These are phyloP conservation scores for Serripes groenlandicus DNA, from an alignment of 2,888 invertebrate genomes.

Conservation along the genomic window DNA sequence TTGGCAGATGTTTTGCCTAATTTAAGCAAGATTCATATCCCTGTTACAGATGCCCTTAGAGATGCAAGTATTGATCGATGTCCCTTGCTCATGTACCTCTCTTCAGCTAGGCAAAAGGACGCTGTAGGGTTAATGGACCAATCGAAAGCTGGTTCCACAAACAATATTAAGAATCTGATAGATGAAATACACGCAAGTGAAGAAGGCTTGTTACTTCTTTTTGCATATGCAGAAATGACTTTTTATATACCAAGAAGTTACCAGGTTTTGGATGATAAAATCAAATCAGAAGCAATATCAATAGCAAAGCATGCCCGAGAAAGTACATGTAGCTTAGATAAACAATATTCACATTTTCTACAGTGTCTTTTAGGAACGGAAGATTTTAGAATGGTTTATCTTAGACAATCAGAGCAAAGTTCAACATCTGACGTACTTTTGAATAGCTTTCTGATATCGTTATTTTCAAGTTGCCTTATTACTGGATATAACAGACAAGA, in stretches of 20 bases:
- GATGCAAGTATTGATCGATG: constrained; percentile 18
- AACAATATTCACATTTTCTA: constrained; percentile 5
- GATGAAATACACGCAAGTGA: not conserved
- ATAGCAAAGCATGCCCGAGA: constrained; percentile 2
- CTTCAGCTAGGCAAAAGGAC: not conserved
- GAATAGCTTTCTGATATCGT: constrained; percentile 23
- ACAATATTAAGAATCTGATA: not conserved
- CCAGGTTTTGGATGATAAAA: constrained; percentile 22
- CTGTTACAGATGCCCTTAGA: not conserved
- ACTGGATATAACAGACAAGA: not conserved
- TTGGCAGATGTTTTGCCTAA: constrained; percentile 3
- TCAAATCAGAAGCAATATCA: not conserved
- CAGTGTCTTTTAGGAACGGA: constrained; percentile 37
- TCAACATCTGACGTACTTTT: constrained; percentile 17
- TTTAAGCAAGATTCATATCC: constrained; percentile 13
- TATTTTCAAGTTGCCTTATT: not conserved
- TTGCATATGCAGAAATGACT: constrained; percentile 19
- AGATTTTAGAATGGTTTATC: constrained; percentile 29
- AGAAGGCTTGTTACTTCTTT: constrained; percentile 3
- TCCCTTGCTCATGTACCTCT: not conserved
- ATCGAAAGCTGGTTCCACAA: not conserved
- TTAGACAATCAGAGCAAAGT: constrained; percentile 30
- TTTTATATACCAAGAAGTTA: constrained; percentile 39
- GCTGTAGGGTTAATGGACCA: not conserved
- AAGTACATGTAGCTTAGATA: not conserved